Evolutionary conservation across 2,797 vertebrate genomes (phyloP).

Genomic region (Salmo trutta): DNA sequence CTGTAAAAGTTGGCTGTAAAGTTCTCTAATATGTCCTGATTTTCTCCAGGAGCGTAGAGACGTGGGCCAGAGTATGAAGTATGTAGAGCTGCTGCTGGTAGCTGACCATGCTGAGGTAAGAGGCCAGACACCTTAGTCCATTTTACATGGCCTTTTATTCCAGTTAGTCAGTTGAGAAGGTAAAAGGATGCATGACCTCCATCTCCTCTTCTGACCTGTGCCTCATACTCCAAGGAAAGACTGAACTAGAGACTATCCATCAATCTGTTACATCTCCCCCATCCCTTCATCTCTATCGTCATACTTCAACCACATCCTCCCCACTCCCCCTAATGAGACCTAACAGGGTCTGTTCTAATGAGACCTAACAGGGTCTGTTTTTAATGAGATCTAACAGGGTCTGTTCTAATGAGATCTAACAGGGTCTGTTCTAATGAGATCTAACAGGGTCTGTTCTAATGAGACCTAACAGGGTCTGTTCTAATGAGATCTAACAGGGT

Average conservation of each 20-base stretch:
- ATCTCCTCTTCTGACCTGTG: not conserved
- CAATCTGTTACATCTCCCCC: not conserved
- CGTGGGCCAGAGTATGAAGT: constrained; percentile 82
- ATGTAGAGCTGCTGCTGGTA: constrained; percentile 92
- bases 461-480: too few relatives aligned
- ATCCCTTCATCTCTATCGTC: not conserved
- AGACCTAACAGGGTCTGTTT: not conserved
- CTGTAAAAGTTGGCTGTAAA: not conserved
- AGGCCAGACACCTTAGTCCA: not conserved
- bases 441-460: too few relatives aligned
- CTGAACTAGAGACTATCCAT: not conserved
- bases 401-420: too few relatives aligned
- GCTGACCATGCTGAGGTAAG: constrained; percentile 95
- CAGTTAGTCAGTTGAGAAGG: not conserved
- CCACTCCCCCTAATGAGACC: not conserved
- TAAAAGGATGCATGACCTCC: not conserved
- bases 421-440: too few relatives aligned
- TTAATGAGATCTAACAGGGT: too few relatives aligned
- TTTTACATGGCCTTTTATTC: not conserved
- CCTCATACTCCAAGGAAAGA: not conserved
- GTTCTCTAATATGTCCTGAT: not conserved
- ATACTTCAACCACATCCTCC: not conserved
- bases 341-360: not conserved
- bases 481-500: too few relatives aligned
- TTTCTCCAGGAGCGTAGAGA: constrained; percentile 84